Conservation (phyloP, 1,140 invertebrate genomes). For the Teleogryllus occipitalis region DNA sequence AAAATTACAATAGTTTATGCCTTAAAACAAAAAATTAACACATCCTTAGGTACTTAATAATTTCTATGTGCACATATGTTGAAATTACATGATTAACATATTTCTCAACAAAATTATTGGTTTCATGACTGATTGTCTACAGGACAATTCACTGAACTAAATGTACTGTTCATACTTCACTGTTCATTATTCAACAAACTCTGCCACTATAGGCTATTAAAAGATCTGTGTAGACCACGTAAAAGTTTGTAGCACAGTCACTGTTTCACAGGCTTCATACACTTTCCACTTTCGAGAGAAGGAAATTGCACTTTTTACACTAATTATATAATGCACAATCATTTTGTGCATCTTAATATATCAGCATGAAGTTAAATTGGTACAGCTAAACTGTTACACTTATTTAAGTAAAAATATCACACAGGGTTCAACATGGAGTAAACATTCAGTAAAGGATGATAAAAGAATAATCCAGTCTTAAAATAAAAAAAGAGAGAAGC, state of each 20-base stretch:
- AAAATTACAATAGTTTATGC: not conserved
- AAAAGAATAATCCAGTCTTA: not conserved
- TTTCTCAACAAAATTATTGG: not conserved
- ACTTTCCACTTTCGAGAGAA: not conserved
- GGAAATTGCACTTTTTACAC: not conserved
- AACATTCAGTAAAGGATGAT: not conserved
- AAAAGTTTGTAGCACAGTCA: not conserved
- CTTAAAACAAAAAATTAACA: not conserved
- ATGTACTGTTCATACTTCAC: not conserved
- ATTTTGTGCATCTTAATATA: not conserved
- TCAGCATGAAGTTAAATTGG: not conserved
- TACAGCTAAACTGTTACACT: not conserved
- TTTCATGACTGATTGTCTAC: not conserved
- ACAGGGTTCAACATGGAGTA: not conserved
- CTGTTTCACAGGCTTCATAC: not conserved
- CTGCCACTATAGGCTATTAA: not conserved
- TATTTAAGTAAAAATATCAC: constrained; percentile 1
- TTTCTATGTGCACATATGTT: constrained; percentile 1
- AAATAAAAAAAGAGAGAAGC: not conserved
- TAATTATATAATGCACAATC: not conserved
- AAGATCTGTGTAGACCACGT: not conserved
- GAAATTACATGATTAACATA: constrained; percentile 6
- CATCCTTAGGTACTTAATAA: not conserved
- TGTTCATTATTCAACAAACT: not conserved
- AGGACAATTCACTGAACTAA: not conserved